Conservation (phyloP, 1,140 invertebrate genomes). For the Plectrocnemia conspersa region DNA sequence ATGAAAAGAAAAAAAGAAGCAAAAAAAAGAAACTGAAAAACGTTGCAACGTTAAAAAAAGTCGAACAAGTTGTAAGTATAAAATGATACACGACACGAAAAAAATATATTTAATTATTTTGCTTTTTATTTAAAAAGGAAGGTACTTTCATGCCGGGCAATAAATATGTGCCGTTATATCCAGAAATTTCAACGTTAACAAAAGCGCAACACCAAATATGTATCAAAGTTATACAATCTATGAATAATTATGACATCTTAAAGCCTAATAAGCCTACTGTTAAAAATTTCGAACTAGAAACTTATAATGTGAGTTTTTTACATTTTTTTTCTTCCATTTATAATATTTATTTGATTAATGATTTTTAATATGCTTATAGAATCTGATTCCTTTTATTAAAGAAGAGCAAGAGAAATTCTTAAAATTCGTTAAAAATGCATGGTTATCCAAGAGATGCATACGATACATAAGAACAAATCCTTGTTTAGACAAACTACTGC, state of each 20-base stretch:
- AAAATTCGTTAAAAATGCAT: conserved; percentile 21
- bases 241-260: conserved; percentile 15
- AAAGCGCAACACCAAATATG: conserved; percentile 20
- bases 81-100: no score
- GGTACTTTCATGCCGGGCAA: conserved; percentile 10
- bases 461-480: conserved; percentile 14
- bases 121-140: not conserved
- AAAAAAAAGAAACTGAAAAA: conserved; percentile 1
- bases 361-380: no score
- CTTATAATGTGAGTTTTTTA: conserved; percentile 18
- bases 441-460: conserved; percentile 21
- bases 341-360: conserved; percentile 5
- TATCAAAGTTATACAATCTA: conserved; percentile 13
- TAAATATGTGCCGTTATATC: conserved; percentile 14
- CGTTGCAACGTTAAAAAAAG: not conserved
- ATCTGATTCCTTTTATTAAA: conserved; percentile 19
- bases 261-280: conserved; percentile 14
- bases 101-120: conserved; percentile 2
- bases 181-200: conserved; percentile 17
- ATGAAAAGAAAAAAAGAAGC: no score
- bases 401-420: conserved; percentile 20
- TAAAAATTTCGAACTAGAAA: conserved; percentile 12
- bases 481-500: no score
- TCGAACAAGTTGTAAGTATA: not conserved
- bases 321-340: not conserved